phyloP scores from a whole-genome alignment of 92 coral and sea anemone genomes.

The Nematostella vectensis region DNA sequence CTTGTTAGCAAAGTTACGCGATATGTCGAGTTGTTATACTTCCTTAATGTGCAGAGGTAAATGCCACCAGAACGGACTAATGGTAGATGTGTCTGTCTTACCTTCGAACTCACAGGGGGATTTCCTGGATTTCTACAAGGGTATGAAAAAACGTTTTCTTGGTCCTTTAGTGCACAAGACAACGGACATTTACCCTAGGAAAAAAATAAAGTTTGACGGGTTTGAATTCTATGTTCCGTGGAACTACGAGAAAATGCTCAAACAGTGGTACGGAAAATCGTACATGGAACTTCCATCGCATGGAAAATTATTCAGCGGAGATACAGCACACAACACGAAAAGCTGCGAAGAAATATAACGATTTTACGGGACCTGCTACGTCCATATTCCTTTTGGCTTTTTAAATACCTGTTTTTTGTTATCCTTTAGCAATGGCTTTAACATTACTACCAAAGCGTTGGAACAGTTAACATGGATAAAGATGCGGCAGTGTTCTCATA shows the following conservation, averaged over 20 bases:
- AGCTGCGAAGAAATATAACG: neutral
- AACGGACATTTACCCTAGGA: slow-evolving; percentile 26
- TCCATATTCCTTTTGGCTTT: too few species aligned
- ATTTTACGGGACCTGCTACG: too few species aligned
- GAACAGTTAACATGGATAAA: too few species aligned
- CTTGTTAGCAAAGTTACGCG: slow-evolving; percentile 32
- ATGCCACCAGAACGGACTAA: slow-evolving; percentile 24
- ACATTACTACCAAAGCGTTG: too few species aligned
- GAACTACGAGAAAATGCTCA: slow-evolving; percentile 12
- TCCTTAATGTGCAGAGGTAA: slow-evolving; percentile 1
- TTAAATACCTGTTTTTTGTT: too few species aligned
- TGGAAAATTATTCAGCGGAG: neutral
- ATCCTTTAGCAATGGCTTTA: too few species aligned
- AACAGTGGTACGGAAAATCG: slow-evolving; percentile 12
- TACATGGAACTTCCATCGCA: slow-evolving; percentile 10
- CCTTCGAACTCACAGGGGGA: slow-evolving; percentile 17
- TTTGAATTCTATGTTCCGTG: slow-evolving; percentile 27
- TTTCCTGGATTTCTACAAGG: slow-evolving; percentile 21
- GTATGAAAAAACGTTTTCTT: slow-evolving; percentile 2
- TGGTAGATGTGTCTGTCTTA: slow-evolving; percentile 21
- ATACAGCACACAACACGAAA: neutral
- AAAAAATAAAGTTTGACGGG: slow-evolving; percentile 34
- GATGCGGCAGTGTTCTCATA: too few species aligned
- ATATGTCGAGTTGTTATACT: slow-evolving; percentile 24
- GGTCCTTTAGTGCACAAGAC: slow-evolving; percentile 13